Evolutionary conservation across 2,888 invertebrate species (phyloP).

Genomic region (Idaea dimidiata): DNA sequence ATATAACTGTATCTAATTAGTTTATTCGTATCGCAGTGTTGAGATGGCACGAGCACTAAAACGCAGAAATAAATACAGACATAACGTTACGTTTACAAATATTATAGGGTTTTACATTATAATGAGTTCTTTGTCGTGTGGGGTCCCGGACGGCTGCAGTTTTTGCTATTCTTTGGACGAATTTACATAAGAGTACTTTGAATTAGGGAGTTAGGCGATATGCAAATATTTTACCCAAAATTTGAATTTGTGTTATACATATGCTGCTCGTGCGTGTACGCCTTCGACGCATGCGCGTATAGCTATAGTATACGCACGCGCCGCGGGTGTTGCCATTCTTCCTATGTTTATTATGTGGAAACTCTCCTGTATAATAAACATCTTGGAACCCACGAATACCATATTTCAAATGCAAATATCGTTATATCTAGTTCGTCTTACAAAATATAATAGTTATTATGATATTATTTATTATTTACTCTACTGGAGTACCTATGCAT

Average conservation of each 20-base stretch:
- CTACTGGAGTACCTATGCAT: slow-evolving; percentile 30
- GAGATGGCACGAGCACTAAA: slow-evolving; percentile 47
- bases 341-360: slow-evolving; percentile 61
- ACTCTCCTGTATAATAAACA: slow-evolving; percentile 46
- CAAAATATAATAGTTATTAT: slow-evolving; percentile 28
- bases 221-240: slow-evolving; percentile 77
- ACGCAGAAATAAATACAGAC: slow-evolving; percentile 76
- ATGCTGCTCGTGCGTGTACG: slow-evolving; percentile 46
- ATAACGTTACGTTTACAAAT: slow-evolving; percentile 56
- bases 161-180: slow-evolving; percentile 60
- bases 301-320: slow-evolving; percentile 57
- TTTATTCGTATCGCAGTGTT: slow-evolving; percentile 58
- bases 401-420: slow-evolving; percentile 72
- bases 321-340: slow-evolving; percentile 60
- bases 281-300: slow-evolving; percentile 38
- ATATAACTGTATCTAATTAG: slow-evolving; percentile 77
- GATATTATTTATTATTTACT: slow-evolving; percentile 53
- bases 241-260: slow-evolving; percentile 55
- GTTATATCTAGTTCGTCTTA: slow-evolving; percentile 49
- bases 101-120: slow-evolving; percentile 67
- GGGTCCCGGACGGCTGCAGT: slow-evolving; percentile 70
- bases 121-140: slow-evolving; percentile 63
- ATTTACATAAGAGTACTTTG: slow-evolving; percentile 73
- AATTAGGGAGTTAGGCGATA: slow-evolving; percentile 77
- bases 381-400: slow-evolving; percentile 54